phyloP scores from a whole-genome alignment of 2,113 vertebrate genomes.

The Elephas maximus region DNA sequence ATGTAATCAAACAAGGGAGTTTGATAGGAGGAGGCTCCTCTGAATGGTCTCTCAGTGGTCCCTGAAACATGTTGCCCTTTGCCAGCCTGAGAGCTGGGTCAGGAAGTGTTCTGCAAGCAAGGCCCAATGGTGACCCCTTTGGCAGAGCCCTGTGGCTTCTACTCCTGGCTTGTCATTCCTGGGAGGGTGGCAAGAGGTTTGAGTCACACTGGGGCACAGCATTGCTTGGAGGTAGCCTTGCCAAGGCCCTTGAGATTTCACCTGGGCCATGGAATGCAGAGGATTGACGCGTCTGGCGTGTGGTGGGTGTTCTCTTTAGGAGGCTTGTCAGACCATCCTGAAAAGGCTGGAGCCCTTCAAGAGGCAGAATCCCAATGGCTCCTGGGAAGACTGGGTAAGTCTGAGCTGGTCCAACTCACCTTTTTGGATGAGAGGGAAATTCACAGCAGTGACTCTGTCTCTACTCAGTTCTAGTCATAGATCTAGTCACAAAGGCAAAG shows the following conservation, averaged over 20 bases:
- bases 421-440: not conserved
- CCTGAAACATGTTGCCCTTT: not conserved
- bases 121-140: too few species aligned
- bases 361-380: conserved; percentile 90
- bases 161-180: not conserved
- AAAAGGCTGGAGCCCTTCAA: conserved; percentile 94
- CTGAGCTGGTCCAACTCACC: not conserved
- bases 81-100: not conserved
- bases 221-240: not conserved
- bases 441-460: not conserved
- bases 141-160: not conserved
- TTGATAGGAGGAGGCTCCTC: not conserved
- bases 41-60: not conserved
- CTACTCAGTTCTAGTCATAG: not conserved
- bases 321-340: conserved; percentile 92
- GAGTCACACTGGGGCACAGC: not conserved
- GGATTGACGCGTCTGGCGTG: not conserved
- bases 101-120: not conserved
- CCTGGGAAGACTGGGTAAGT: conserved; percentile 97
- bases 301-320: conserved; percentile 83
- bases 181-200: not conserved
- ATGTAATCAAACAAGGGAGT: not conserved
- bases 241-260: not conserved
- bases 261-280: not conserved
- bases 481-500: not conserved